Conservation (phyloP, 2,888 invertebrate genomes). For the Pseudococcus viburni region DNA sequence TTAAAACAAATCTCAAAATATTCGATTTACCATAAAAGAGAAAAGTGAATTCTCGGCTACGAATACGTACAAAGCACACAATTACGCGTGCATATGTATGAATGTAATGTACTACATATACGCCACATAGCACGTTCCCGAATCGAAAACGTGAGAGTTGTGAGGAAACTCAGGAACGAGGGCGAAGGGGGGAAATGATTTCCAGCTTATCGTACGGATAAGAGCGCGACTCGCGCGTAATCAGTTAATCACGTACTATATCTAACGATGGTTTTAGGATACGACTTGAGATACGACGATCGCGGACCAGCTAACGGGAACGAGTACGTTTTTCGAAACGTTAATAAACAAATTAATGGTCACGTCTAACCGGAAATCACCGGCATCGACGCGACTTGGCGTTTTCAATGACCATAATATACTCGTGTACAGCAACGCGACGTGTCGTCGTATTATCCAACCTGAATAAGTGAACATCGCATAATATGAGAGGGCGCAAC, state of each 20-base stretch:
- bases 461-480: too few species aligned
- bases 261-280: neutral
- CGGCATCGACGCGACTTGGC: neutral
- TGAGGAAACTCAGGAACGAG: too few species aligned
- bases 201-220: neutral
- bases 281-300: neutral
- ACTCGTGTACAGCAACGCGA: neutral
- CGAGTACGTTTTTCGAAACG: constrained; percentile 6
- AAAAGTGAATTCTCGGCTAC: too few species aligned
- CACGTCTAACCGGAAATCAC: constrained; percentile 18
- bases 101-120: too few species aligned
- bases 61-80: too few species aligned
- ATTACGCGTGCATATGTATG: too few species aligned
- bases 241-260: neutral
- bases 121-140: too few species aligned
- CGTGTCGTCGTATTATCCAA: too few species aligned
- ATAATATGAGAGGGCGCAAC: too few species aligned
- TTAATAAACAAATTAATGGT: constrained; percentile 28
- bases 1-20: too few species aligned
- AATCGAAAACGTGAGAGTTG: too few species aligned
- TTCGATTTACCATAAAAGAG: too few species aligned
- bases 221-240: neutral
- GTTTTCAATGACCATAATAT: constrained; percentile 7
- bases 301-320: neutral
- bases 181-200: neutral